Conservation (phyloP, 2,888 invertebrate species). For the Conistra vaccinii region DNA sequence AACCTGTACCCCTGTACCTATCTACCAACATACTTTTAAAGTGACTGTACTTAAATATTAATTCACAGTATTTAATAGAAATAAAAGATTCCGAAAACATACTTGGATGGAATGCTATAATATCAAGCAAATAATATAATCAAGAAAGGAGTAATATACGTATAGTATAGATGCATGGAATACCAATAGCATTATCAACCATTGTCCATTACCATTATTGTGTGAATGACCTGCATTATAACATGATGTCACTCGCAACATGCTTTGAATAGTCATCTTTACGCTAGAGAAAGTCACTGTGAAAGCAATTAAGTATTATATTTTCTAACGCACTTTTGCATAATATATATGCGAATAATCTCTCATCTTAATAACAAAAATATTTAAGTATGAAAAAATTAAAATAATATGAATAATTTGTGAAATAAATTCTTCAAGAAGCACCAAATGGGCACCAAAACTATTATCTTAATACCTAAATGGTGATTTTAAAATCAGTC, state of each 20-base stretch:
- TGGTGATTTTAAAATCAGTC: constrained; percentile 77
- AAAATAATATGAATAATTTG: constrained; percentile 39
- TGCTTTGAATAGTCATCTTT: constrained; percentile 35
- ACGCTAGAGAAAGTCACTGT: constrained; percentile 58
- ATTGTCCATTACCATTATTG: constrained; percentile 29
- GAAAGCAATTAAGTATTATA: constrained; percentile 50
- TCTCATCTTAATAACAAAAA: constrained; percentile 28
- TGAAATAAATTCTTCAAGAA: constrained; percentile 41
- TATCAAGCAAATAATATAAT: constrained; percentile 1
- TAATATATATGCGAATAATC: constrained; percentile 32
- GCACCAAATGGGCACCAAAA: constrained; percentile 54
- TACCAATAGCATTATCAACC: constrained; percentile 4
- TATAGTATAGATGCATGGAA: neutral
- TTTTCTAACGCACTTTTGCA: constrained; percentile 38
- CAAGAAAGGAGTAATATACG: neutral
- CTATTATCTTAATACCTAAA: constrained; percentile 40
- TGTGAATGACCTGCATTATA: constrained; percentile 47
- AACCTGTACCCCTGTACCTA: neutral
- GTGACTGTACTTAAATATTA: constrained; percentile 15
- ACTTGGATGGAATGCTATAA: neutral
- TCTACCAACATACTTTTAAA: constrained; percentile 6
- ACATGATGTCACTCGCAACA: constrained; percentile 50
- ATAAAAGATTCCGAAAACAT: neutral
- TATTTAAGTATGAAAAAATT: constrained; percentile 43
- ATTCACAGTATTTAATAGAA: neutral